Conservation (phyloP, 1,140 invertebrate genomes). For the Eupristina koningsbergeri region DNA sequence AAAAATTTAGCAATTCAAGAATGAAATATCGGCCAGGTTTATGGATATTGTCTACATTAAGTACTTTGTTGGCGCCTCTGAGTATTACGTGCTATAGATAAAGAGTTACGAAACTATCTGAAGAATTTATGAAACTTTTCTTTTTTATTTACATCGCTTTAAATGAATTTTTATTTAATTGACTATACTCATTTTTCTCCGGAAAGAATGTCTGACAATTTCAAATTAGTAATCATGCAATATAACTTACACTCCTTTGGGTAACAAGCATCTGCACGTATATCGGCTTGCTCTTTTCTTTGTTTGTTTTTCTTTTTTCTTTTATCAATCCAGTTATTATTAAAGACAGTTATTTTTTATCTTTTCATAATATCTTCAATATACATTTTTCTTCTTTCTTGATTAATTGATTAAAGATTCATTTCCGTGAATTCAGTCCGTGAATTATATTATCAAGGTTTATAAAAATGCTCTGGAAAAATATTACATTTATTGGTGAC, state of each 20-base stretch:
- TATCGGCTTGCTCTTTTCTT: too few relatives aligned
- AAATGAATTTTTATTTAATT: constrained; percentile 29
- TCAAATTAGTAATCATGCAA: not conserved
- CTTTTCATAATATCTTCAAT: not conserved
- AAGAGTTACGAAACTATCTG: constrained; percentile 27
- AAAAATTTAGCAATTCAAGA: constrained; percentile 23
- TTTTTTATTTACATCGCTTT: constrained; percentile 5
- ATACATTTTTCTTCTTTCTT: not conserved
- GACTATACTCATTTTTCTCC: not conserved
- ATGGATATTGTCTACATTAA: constrained; percentile 31
- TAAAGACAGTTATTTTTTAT: not conserved
- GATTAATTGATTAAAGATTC: constrained; percentile 17
- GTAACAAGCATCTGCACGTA: too few relatives aligned
- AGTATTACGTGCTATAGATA: constrained; percentile 28
- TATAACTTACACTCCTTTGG: not conserved
- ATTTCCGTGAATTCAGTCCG: constrained; percentile 19
- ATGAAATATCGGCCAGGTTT: constrained; percentile 32
- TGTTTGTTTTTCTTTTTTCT: not conserved
- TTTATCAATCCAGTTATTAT: not conserved
- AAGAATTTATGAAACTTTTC: constrained; percentile 27
- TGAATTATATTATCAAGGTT: constrained; percentile 16
- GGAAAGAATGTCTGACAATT: not conserved
- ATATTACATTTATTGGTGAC: not conserved
- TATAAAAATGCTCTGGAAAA: not conserved
- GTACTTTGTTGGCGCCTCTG: constrained; percentile 35